Evolutionary conservation across 2,113 vertebrate genomes (phyloP).

Genomic region (Butorides virescens): DNA sequence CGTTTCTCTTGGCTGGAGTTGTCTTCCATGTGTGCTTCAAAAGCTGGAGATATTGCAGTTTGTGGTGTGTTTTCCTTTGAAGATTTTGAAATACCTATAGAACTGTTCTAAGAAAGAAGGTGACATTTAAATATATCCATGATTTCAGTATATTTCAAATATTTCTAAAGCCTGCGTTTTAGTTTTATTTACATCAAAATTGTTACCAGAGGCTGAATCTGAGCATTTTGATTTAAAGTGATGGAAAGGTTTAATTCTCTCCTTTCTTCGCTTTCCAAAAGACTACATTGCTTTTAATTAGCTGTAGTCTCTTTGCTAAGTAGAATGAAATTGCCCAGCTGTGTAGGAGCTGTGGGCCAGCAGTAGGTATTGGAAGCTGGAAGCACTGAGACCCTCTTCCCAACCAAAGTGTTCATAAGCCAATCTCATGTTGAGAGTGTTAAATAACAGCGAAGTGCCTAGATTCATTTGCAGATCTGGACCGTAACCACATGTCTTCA

Average conservation of each 20-base stretch:
- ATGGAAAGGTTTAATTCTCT: neutral
- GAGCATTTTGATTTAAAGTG: neutral
- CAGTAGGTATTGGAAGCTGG: neutral
- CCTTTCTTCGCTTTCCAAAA: neutral
- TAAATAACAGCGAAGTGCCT: neutral
- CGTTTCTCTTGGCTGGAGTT: neutral
- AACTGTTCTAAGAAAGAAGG: neutral
- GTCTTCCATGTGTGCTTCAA: neutral
- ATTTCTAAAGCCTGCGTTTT: neutral
- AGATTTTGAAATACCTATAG: neutral
- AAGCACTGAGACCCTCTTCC: neutral
- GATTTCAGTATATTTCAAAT: neutral
- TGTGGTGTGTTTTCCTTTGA: neutral
- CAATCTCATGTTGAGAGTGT: neutral
- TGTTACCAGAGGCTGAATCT: neutral
- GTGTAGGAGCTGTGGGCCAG: neutral
- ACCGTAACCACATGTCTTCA: neutral
- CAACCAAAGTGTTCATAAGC: neutral
- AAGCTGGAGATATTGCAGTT: neutral
- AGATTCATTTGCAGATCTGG: neutral
- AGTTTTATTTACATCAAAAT: neutral
- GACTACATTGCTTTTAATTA: slow-evolving; percentile 28
- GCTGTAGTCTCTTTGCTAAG: neutral
- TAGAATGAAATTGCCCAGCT: slow-evolving; percentile 17
- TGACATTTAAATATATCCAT: neutral